Evolutionary conservation across 2,888 invertebrate genomes (phyloP).

Genomic region (Acrocera orbiculus): DNA sequence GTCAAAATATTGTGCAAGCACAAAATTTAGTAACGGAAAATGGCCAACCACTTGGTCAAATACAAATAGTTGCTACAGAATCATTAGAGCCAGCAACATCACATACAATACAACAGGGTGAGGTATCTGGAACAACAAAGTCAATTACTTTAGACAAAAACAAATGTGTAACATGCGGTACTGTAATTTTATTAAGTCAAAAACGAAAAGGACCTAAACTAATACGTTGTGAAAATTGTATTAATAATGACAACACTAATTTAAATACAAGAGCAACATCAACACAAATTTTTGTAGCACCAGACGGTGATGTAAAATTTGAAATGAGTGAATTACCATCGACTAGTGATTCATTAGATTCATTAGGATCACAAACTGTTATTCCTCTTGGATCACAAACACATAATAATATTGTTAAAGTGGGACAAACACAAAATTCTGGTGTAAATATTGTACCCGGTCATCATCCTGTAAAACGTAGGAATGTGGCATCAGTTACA

Average conservation of each 20-base stretch:
- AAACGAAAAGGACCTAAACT: slow-evolving; percentile 45
- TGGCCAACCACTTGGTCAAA: slow-evolving; percentile 33
- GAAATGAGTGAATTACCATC: slow-evolving; percentile 35
- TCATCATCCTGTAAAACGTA: slow-evolving; percentile 65
- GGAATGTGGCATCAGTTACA: slow-evolving; percentile 65
- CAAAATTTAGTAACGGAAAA: slow-evolving; percentile 30
- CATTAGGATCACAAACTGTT: slow-evolving; percentile 17
- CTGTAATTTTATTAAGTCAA: slow-evolving; percentile 35
- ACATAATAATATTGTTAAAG: slow-evolving; percentile 4
- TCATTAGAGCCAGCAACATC: slow-evolving; percentile 20
- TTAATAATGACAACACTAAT: slow-evolving; percentile 38
- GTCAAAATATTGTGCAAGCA: slow-evolving; percentile 25
- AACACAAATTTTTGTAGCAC: slow-evolving; percentile 46
- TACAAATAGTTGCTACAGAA: slow-evolving; percentile 42
- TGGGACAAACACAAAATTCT: slow-evolving; percentile 15
- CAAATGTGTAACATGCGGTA: slow-evolving; percentile 42
- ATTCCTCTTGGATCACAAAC: slow-evolving; percentile 12
- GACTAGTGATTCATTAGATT: slow-evolving; percentile 21
- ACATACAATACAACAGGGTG: slow-evolving; percentile 14
- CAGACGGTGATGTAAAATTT: slow-evolving; percentile 43
- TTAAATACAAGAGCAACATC: slow-evolving; percentile 26
- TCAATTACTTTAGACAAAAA: slow-evolving; percentile 31
- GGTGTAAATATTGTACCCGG: slow-evolving; percentile 25
- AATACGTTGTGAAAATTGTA: slow-evolving; percentile 42
- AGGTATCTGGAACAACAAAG: slow-evolving; percentile 21